These are phyloP conservation scores for Brachionus manjavacas DNA, from an alignment of 1,140 invertebrate genomes.

Conservation along the genomic window DNA sequence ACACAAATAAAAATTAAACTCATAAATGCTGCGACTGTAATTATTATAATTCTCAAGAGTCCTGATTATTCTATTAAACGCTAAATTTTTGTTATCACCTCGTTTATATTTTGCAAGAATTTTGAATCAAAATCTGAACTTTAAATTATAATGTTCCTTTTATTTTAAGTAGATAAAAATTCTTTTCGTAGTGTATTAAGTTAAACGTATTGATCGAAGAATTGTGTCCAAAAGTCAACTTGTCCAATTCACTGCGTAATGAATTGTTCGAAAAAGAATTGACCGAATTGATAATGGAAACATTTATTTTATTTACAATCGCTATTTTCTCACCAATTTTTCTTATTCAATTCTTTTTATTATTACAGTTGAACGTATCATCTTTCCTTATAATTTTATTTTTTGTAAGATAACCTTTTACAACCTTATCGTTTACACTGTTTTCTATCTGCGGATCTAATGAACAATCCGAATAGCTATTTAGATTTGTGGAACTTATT, in stretches of 20 bases:
- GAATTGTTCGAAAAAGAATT: not conserved
- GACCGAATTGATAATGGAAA: not conserved
- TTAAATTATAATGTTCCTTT: not conserved
- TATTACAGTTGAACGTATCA: not conserved
- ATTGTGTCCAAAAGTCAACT: not conserved
- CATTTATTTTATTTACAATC: not conserved
- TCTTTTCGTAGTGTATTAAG: not conserved
- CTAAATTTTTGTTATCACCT: not conserved
- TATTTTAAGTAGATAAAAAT: not conserved
- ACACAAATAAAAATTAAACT: no score
- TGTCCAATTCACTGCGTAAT: not conserved
- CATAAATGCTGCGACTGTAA: no score
- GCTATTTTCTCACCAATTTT: not conserved
- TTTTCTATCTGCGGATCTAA: no score
- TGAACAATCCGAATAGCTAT: no score
- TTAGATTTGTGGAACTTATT: no score
- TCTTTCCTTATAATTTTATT: not conserved
- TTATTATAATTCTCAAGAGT: not conserved
- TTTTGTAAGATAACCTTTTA: not conserved
- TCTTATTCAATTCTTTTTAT: not conserved
- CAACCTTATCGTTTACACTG: no score
- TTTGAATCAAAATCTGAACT: not conserved
- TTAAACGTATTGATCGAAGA: not conserved
- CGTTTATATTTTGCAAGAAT: not conserved
- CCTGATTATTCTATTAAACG: not conserved